Conservation (phyloP, 2,113 vertebrate species). For the Turnix velox region DNA sequence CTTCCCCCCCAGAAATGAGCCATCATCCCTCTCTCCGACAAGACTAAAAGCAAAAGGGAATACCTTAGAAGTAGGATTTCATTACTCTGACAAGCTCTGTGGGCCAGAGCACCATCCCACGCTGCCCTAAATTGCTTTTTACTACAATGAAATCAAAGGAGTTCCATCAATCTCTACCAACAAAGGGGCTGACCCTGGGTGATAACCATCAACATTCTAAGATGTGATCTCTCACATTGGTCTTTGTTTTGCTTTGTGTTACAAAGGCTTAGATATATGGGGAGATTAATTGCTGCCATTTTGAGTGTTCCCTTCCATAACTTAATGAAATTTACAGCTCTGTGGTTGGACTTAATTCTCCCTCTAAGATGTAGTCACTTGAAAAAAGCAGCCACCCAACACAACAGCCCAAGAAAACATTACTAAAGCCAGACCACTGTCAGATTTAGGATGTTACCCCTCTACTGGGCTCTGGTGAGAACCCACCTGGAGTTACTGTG, state of each 20-base stretch:
- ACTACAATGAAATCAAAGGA: neutral
- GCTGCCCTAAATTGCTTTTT: neutral
- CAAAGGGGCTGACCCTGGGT: neutral
- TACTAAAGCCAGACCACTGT: too few relatives aligned
- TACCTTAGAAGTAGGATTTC: neutral
- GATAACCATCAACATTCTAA: neutral
- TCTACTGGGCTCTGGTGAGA: too few relatives aligned
- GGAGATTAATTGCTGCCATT: neutral
- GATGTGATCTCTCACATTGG: neutral
- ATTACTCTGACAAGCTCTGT: neutral
- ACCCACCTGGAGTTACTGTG: too few relatives aligned
- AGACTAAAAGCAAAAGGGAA: rapidly evolving
- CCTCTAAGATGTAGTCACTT: neutral
- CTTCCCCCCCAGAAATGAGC: neutral
- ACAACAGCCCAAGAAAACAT: too few relatives aligned
- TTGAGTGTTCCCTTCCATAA: neutral
- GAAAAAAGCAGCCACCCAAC: neutral
- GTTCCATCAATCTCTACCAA: neutral
- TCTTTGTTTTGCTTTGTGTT: neutral
- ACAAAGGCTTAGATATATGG: neutral
- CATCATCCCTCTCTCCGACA: neutral
- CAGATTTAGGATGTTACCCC: too few relatives aligned
- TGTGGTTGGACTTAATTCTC: neutral
- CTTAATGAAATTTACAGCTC: neutral
- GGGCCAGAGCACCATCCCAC: neutral